Evolutionary conservation across 2,113 vertebrate genomes (phyloP), one percentile per base, ranked within the genome.

Genomic region (Trogon surrucura): DNA sequence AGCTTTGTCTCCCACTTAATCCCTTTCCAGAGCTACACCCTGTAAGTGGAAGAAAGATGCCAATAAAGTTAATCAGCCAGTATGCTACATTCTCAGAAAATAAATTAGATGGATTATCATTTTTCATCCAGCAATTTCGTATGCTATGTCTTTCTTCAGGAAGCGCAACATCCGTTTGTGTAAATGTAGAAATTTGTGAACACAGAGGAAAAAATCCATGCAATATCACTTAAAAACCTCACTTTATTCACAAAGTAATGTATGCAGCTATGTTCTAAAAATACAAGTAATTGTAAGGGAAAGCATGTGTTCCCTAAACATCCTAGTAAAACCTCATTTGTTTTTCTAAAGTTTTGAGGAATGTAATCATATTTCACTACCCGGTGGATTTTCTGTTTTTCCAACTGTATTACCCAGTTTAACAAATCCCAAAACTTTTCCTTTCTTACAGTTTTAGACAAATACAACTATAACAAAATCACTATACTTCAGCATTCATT

Each of bases 1-100:
- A 79, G 18, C 72, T 81, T 71, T 75, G 16, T 58, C 48, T 61
- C 38, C 61, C 45, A 60, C 36, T 89, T 93, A 92, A 82, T 91
- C 67, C 45, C 17, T 82, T 93, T 78, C 26, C 65, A 90, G 72
- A 93, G 61, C 41, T 83, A 74, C 21, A 81, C 4, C 38, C 60
- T 89, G 23, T 0, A 5, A 92, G 21, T 58, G 29, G 53, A 94
- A 89, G 47, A 78, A 81, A 91, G 30, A 75, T 67, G 71, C 45
- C 62, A 90, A 6, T 62, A 71, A 91, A 58, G 77, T 86, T 89
- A 92, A 95, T 87, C 85, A 94, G 15, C 14, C 48, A 91, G 45
- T 38, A 67, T 61, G 62, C 9, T 61, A 64, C 41, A 79, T 75
- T 86, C 44, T 92, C 23, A 51, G 47, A 80, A 93, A 86, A 79